phyloP scores from a whole-genome alignment of 2,888 invertebrate genomes.

The Philonicus albiceps region DNA sequence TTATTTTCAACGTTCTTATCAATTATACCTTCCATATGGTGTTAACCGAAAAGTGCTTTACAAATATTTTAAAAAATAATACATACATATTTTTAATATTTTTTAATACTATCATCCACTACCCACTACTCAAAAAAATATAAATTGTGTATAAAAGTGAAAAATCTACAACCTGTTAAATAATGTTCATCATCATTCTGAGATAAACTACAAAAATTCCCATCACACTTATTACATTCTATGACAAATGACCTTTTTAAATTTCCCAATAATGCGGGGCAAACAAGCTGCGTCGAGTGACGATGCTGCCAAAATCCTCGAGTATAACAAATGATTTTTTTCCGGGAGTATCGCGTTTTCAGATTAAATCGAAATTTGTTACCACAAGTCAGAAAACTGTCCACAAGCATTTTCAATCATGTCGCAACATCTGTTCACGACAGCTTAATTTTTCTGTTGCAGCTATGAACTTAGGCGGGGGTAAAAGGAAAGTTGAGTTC shows the following conservation, averaged over 20 bases:
- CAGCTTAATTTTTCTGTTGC: constrained; percentile 19
- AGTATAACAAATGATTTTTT: neutral
- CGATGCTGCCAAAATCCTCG: neutral
- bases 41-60: too few species aligned
- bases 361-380: neutral
- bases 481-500: neutral
- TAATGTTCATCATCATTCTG: neutral
- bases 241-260: neutral
- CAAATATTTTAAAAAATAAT: too few species aligned
- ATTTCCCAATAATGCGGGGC: neutral
- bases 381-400: neutral
- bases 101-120: too few species aligned
- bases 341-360: neutral
- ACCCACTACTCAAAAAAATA: neutral
- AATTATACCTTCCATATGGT: too few species aligned
- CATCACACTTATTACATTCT: neutral
- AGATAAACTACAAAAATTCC: neutral
- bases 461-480: neutral
- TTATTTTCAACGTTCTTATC: too few species aligned
- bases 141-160: neutral
- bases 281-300: neutral
- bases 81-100: too few species aligned
- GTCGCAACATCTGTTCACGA: constrained; percentile 1
- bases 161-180: neutral
- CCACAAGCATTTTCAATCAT: neutral